Percentiles rank a stretch among this genome's conserved stretches.
Conservation (phyloP, 2,797 vertebrate species). For the Mico argentatus region DNA sequence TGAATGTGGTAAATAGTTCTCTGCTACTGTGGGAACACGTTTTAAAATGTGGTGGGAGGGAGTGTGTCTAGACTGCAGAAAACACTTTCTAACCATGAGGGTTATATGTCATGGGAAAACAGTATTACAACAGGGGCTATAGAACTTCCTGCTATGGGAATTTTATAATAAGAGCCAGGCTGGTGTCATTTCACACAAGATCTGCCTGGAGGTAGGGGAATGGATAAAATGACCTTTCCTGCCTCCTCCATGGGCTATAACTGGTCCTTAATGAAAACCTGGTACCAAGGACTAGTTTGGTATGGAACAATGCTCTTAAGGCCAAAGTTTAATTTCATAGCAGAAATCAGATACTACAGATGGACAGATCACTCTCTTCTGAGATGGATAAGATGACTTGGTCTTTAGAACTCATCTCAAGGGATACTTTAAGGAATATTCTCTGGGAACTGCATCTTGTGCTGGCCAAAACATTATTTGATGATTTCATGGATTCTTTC, state of each 20-base stretch:
- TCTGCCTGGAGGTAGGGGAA: conserved; percentile 73
- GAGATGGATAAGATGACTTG: conserved; percentile 63
- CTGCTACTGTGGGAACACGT: background rate
- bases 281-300: conserved; percentile 52
- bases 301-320: conserved; percentile 71
- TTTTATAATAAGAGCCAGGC: conserved; percentile 77
- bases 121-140: conserved; percentile 27
- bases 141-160: conserved; percentile 67
- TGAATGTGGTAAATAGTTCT: background rate
- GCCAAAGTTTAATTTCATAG: conserved; percentile 79
- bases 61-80: conserved; percentile 39
- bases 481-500: conserved; percentile 65
- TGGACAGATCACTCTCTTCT: conserved; percentile 50
- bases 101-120: conserved; percentile 62
- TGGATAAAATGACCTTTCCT: conserved; percentile 77
- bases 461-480: conserved; percentile 48
- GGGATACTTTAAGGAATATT: conserved; percentile 61
- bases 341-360: conserved; percentile 73
- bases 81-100: conserved; percentile 28
- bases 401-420: conserved; percentile 58
- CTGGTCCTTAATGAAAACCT: conserved; percentile 80
- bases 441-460: conserved; percentile 22
- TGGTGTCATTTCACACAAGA: conserved; percentile 74
- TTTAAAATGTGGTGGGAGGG: background rate
- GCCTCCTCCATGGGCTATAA: conserved; percentile 62